Evolutionary conservation across 2,888 invertebrate species (phyloP).

Genomic region (Melikaiella ostensackeni): DNA sequence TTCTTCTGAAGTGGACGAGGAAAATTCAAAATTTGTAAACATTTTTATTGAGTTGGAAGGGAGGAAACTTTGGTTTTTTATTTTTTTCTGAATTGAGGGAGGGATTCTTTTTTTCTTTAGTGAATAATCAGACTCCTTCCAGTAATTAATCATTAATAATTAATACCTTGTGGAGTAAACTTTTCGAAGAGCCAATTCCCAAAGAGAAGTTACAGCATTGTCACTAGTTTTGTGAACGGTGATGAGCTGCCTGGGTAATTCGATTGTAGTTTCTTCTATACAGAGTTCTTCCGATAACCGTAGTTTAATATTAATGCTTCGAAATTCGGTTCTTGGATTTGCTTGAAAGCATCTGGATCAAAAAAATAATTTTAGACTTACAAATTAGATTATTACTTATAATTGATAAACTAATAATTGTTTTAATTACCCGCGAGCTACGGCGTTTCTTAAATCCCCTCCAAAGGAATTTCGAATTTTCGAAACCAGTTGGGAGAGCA

Average conservation of each 20-base stretch:
- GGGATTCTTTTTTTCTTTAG: too few species aligned
- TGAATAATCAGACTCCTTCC: too few species aligned
- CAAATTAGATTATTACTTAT: too few species aligned
- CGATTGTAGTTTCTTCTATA: slow-evolving; percentile 55
- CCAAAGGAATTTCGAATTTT: slow-evolving; percentile 46
- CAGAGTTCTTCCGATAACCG: slow-evolving; percentile 50
- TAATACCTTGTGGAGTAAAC: slow-evolving; percentile 57
- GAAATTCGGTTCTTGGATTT: slow-evolving; percentile 40
- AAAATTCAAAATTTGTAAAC: too few species aligned
- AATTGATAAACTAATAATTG: too few species aligned
- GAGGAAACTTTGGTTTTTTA: too few species aligned
- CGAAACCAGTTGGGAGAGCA: slow-evolving; percentile 64
- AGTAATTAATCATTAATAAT: too few species aligned
- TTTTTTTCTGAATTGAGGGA: too few species aligned
- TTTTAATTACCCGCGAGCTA: slow-evolving; percentile 60
- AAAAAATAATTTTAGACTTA: slow-evolving; percentile 7
- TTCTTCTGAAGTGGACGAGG: too few species aligned
- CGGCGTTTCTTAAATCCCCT: slow-evolving; percentile 50
- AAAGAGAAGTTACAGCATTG: slow-evolving; percentile 63
- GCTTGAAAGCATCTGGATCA: slow-evolving; percentile 60
- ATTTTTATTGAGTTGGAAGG: too few species aligned
- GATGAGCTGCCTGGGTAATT: slow-evolving; percentile 70
- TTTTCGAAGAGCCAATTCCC: slow-evolving; percentile 69
- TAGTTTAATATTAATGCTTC: slow-evolving; percentile 56
- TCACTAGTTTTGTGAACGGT: slow-evolving; percentile 60